Conservation (phyloP, 2,113 vertebrate species). For the Phaethornis superciliosus region DNA sequence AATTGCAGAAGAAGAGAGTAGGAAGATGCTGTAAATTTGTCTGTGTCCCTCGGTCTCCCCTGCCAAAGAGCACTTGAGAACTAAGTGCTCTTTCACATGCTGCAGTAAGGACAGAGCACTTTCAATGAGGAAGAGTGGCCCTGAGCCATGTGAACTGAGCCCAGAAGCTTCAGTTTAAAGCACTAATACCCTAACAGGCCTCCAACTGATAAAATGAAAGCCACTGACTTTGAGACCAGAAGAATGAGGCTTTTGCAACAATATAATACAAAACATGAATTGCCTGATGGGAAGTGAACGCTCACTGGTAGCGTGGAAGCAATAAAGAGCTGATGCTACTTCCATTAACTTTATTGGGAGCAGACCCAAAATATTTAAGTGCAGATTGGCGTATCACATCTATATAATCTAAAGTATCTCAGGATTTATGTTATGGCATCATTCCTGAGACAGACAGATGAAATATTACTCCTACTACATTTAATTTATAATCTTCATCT, state of each 20-base stretch:
- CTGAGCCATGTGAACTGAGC: not conserved
- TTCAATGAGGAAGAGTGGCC: not conserved
- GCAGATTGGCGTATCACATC: constrained; percentile 47
- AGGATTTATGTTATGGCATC: constrained; percentile 55
- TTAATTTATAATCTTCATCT: constrained; percentile 64
- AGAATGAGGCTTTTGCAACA: constrained; percentile 18
- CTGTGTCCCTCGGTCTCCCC: not conserved
- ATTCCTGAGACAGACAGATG: constrained; percentile 26
- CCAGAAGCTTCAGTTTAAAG: not conserved
- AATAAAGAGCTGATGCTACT: constrained; percentile 57
- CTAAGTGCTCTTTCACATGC: not conserved
- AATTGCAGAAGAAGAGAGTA: not conserved
- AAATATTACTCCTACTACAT: constrained; percentile 38
- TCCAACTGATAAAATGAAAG: not conserved
- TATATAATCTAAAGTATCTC: constrained; percentile 51
- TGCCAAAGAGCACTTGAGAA: not conserved
- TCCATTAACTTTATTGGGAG: constrained; percentile 68
- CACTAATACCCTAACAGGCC: not conserved
- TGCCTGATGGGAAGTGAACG: constrained; percentile 4
- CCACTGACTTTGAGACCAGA: not conserved
- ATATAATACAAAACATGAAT: not conserved
- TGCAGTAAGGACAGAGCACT: not conserved
- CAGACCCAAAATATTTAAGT: constrained; percentile 57
- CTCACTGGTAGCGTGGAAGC: not conserved
- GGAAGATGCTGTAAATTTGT: not conserved